Percentiles rank a stretch among this genome's conserved stretches.
Evolutionary conservation across 2,113 vertebrate genomes (phyloP).

Genomic region (Puntigrus tetrazona): DNA sequence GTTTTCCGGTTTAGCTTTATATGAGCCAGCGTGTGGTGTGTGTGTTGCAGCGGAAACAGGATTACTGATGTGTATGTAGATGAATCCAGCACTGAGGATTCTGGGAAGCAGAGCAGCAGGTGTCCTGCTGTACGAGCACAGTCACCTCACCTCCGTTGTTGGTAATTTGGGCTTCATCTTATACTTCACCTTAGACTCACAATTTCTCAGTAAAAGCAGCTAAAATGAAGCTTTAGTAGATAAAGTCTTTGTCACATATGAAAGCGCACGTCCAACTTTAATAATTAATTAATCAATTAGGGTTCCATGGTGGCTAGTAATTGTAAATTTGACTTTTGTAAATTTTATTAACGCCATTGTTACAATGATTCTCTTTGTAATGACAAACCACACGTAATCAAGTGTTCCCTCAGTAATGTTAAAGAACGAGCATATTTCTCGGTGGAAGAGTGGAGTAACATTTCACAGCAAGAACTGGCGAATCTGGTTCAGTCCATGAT

Average conservation of each 20-base stretch:
- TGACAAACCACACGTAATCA: background rate
- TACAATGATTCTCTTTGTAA: background rate
- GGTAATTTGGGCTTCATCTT: constrained; percentile 74
- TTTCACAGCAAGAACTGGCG: background rate
- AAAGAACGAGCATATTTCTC: background rate
- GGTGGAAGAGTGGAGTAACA: background rate
- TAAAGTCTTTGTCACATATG: background rate
- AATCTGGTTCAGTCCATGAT: background rate
- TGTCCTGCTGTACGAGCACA: constrained; percentile 62
- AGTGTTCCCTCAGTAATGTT: too few relatives aligned
- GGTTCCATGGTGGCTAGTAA: background rate
- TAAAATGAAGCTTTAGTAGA: constrained; percentile 38
- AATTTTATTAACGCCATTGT: background rate
- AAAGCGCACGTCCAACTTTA: too few relatives aligned
- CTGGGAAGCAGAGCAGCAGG: constrained; percentile 62
- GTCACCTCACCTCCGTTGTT: constrained; percentile 59
- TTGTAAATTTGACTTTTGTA: background rate
- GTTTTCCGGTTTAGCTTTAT: background rate
- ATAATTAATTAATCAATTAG: background rate
- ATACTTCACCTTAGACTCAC: constrained; percentile 52
- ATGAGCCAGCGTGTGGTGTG: background rate
- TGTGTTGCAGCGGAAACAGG: background rate
- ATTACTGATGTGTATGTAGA: constrained; percentile 34
- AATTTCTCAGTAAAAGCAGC: constrained; percentile 62
- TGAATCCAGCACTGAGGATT: constrained; percentile 59